Evolutionary conservation across 2,888 invertebrate species (phyloP).

Genomic region (Agrilus mali): DNA sequence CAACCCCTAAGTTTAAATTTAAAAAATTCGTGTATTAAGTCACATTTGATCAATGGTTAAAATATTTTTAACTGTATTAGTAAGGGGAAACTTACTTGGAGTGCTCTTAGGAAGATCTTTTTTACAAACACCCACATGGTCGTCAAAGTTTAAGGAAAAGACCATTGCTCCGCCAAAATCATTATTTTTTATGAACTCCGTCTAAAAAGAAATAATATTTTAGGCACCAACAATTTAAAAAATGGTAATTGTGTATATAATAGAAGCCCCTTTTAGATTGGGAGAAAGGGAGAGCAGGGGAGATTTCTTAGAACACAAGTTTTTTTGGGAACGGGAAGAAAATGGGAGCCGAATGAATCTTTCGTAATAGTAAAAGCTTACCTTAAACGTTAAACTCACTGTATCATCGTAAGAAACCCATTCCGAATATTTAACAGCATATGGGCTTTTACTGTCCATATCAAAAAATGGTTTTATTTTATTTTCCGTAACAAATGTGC

Average conservation of each 20-base stretch:
- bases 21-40: constrained; percentile 8
- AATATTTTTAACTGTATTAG: constrained; percentile 14
- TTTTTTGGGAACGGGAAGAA: no score
- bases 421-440: constrained; percentile 51
- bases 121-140: constrained; percentile 49
- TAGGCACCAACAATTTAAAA: not conserved
- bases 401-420: constrained; percentile 78
- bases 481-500: constrained; percentile 45
- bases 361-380: no score
- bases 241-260: no score
- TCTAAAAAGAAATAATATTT: constrained; percentile 11
- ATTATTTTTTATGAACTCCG: constrained; percentile 44
- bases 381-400: constrained; percentile 58
- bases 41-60: constrained; percentile 23
- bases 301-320: no score
- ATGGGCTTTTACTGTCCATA: constrained; percentile 61
- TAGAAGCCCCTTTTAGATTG: no score
- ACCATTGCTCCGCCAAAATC: constrained; percentile 73
- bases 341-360: no score
- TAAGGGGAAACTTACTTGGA: constrained; percentile 30
- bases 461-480: constrained; percentile 51
- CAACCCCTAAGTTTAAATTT: no score
- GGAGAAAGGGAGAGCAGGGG: no score
- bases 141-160: constrained; percentile 71
- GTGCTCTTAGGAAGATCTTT: constrained; percentile 13